phyloP scores from a whole-genome alignment of 2,113 vertebrate species.

The Silurus asotus region DNA sequence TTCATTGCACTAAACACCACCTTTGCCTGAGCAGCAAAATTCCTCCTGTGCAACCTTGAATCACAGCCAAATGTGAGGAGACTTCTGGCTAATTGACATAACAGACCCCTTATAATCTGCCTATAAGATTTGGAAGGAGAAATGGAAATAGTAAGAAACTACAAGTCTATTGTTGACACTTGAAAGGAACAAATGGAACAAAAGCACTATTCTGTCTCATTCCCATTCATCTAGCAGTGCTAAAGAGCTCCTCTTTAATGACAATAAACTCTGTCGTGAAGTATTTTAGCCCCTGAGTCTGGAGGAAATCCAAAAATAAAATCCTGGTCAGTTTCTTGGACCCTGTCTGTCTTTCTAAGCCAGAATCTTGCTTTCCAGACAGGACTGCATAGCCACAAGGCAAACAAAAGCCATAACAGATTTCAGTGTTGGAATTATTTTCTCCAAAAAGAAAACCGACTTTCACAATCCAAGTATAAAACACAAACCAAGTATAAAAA shows the following conservation, averaged over 20 bases:
- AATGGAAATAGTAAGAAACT: conserved; percentile 25
- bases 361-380: conserved; percentile 12
- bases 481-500: neutral
- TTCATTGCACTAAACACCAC: conserved; percentile 40
- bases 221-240: neutral
- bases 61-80: conserved; percentile 39
- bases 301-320: conserved; percentile 33
- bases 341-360: neutral
- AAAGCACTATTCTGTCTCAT: conserved; percentile 18
- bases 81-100: conserved; percentile 44
- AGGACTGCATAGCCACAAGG: neutral
- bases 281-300: conserved; percentile 26
- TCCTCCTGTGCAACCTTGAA: conserved; percentile 52
- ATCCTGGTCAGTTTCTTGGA: neutral
- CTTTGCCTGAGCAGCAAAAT: conserved; percentile 30
- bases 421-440: neutral
- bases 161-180: conserved; percentile 41
- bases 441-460: neutral
- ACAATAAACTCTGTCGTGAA: conserved; percentile 26
- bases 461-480: neutral
- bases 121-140: conserved; percentile 16
- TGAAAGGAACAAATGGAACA: conserved; percentile 38
- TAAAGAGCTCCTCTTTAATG: conserved; percentile 35
- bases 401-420: neutral
- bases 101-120: conserved; percentile 38